phyloP scores from a whole-genome alignment of 2,888 invertebrate species.

The Apoda limacodes region DNA sequence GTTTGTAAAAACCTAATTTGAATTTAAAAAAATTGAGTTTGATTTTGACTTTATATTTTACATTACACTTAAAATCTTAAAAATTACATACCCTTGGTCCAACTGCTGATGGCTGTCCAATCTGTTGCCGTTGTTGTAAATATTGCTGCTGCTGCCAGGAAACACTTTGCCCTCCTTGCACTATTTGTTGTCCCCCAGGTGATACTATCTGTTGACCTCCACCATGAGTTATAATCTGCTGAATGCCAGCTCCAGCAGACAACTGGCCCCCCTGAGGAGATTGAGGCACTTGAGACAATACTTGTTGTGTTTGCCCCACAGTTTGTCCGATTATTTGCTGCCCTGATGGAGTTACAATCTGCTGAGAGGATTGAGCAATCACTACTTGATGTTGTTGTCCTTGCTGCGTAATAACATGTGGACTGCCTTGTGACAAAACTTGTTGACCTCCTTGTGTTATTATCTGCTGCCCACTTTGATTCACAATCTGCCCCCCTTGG shows the following conservation, averaged over 20 bases:
- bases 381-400: slow-evolving; percentile 62
- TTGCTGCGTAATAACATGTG: slow-evolving; percentile 61
- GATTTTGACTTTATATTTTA: no score
- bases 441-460: slow-evolving; percentile 54
- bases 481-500: slow-evolving; percentile 58
- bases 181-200: slow-evolving; percentile 55
- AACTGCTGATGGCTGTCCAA: slow-evolving; percentile 60
- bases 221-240: slow-evolving; percentile 63
- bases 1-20: no score
- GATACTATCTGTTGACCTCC: slow-evolving; percentile 61
- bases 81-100: slow-evolving; percentile 66
- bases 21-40: no score
- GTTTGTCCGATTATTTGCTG: slow-evolving; percentile 57
- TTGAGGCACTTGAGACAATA: slow-evolving; percentile 53
- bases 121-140: slow-evolving; percentile 60
- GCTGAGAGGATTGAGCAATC: slow-evolving; percentile 59
- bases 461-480: slow-evolving; percentile 56
- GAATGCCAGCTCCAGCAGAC: slow-evolving; percentile 47
- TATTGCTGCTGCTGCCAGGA: slow-evolving; percentile 65
- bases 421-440: slow-evolving; percentile 58
- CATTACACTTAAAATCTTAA: no score
- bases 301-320: slow-evolving; percentile 52
- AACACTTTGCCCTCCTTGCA: slow-evolving; percentile 57
- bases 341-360: slow-evolving; percentile 58
- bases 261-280: slow-evolving; percentile 48